These are phyloP conservation scores for Epicampocera succincta DNA, from an alignment of 2,888 invertebrate species.

Conservation along the genomic window DNA sequence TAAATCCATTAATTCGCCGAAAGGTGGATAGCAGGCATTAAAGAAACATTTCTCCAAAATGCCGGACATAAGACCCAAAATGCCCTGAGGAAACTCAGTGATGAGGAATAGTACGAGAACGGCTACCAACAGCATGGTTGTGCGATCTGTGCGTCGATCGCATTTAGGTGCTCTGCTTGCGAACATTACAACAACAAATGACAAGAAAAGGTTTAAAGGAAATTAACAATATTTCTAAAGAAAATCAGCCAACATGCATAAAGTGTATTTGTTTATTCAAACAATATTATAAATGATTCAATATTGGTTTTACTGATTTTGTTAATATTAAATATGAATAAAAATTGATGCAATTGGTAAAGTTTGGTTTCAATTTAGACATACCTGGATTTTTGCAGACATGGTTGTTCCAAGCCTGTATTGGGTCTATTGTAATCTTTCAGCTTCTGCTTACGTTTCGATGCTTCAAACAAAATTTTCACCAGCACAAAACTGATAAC, in stretches of 20 bases:
- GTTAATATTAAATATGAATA: too few species aligned
- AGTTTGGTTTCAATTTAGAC: too few species aligned
- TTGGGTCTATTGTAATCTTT: constrained; percentile 84
- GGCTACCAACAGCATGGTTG: constrained; percentile 94
- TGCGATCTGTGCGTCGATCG: constrained; percentile 91
- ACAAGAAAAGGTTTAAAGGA: not conserved
- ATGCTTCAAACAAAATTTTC: constrained; percentile 87
- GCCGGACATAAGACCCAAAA: constrained; percentile 87
- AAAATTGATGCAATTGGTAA: too few species aligned
- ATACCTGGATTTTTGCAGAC: constrained; percentile 66
- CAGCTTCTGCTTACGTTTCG: constrained; percentile 87
- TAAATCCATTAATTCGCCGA: constrained; percentile 94
- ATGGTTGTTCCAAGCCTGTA: constrained; percentile 75
- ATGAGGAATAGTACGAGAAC: constrained; percentile 92
- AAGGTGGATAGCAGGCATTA: constrained; percentile 88
- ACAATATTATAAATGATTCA: too few species aligned
- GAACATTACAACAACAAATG: constrained; percentile 1
- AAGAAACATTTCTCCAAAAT: constrained; percentile 88
- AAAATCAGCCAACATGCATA: too few species aligned
- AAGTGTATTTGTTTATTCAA: too few species aligned
- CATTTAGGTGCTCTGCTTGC: constrained; percentile 82
- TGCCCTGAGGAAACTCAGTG: constrained; percentile 93
- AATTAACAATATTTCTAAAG: too few species aligned
- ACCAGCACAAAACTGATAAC: constrained; percentile 86
- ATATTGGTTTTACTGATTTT: too few species aligned